Conservation (phyloP, 2,888 invertebrate genomes). For the Ferrisia virgata region DNA sequence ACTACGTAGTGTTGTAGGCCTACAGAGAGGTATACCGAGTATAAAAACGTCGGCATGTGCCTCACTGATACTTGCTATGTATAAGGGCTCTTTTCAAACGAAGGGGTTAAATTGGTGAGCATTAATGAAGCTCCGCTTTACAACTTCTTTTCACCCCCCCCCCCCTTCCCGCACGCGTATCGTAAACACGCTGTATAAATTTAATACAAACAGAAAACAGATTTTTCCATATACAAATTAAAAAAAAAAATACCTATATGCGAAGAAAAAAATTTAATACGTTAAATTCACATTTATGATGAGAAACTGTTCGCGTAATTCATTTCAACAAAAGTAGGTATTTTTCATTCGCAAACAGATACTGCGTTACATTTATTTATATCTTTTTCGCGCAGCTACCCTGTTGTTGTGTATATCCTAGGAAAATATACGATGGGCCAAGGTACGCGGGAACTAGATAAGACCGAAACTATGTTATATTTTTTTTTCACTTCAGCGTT, state of each 20-base stretch:
- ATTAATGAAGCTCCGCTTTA: not conserved
- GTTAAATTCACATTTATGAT: not conserved
- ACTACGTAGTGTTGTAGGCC: too few relatives aligned
- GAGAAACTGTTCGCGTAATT: not conserved
- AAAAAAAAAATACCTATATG: too few relatives aligned
- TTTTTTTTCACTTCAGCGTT: slow-evolving; percentile 26
- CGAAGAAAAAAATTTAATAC: not conserved
- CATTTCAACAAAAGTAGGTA: not conserved
- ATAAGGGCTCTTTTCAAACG: slow-evolving; percentile 1
- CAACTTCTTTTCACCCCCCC: not conserved
- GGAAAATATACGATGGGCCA: not conserved
- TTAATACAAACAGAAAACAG: not conserved
- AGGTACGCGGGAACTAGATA: slow-evolving; percentile 13
- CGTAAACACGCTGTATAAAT: not conserved
- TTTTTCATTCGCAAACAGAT: slow-evolving; percentile 15
- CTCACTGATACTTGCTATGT: too few relatives aligned
- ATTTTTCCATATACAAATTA: not conserved
- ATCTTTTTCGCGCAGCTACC: not conserved
- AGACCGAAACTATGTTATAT: slow-evolving; percentile 8
- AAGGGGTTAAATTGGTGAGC: not conserved
- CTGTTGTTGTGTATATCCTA: too few relatives aligned
- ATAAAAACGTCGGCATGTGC: not conserved
- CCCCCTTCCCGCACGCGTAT: not conserved
- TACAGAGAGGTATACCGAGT: not conserved
- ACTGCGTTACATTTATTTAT: slow-evolving; percentile 14